Base-by-base conservation (phyloP, 2,797 vertebrate genomes). In the Cyclopterus lumpus region DNA sequence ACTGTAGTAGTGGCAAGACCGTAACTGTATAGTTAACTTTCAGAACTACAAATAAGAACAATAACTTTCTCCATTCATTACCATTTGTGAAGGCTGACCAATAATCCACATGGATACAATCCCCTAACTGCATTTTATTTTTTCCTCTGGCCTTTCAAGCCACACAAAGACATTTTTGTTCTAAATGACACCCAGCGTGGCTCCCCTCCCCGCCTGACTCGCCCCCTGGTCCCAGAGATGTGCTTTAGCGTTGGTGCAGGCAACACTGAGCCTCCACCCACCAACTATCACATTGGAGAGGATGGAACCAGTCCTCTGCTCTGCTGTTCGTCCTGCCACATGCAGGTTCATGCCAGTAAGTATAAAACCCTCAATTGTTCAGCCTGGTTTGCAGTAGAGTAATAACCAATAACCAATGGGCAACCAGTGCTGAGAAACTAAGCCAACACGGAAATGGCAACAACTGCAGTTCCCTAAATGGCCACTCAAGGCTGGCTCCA, bases 301-400 rank as follows among this genome's bases (percentile, higher is more conserved):
- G 97, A 99, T 30, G 97, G 97, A 42, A 97, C 96, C 87, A 99
- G 98, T 71, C 87, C 95, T 1, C 94, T 99, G 64, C 93, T 99
- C 16, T 84, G 95, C 83, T 99, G 98, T 55, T 90, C 94, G 67
- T 96, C 95, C 68, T 99, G 98, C 91, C 93, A 93, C 73, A 93
- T 99, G 90, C 98, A 98, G 87, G 98, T 97, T 85, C 98, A 99
- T 59, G 96, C 97, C 53, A 99, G 98, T 99, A 86, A 97, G 98
- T 97, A 55, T 42, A 48, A 48, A 69, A 44, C 2, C 38, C 10
- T n/a, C 3, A 38, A 6, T 24, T 53, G 22, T 22, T 22, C 46
- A n/a, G 46, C 8, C 9, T 49, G 20, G 3, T n/a, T n/a, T 20
- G 44, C 44, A 8, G 44, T 22, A 10, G 48, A 22, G 48, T 9